These are phyloP conservation scores for Coenonympha arcania DNA, from an alignment of 2,888 invertebrate species.

Conservation along the genomic window DNA sequence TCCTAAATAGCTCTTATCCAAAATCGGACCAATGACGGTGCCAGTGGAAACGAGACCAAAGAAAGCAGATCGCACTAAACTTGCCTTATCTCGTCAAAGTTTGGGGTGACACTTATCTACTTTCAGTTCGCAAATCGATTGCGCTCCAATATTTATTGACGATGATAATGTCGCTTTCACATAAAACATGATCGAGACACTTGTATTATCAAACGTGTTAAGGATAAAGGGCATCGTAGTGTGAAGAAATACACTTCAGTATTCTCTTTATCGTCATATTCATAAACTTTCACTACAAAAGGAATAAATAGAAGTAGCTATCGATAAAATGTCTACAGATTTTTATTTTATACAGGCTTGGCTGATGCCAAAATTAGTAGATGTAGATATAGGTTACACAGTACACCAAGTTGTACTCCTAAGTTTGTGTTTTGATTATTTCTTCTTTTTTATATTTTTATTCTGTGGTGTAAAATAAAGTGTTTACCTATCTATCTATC, in stretches of 20 bases:
- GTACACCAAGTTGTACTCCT: no score
- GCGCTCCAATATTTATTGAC: conserved; percentile 34
- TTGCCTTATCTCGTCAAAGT: conserved; percentile 53
- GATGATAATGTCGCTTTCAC: conserved; percentile 19
- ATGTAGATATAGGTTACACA: no score
- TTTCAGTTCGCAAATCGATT: conserved; percentile 50
- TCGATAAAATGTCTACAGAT: no score
- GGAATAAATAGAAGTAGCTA: no score
- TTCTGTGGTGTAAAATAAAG: no score
- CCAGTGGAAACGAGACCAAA: conserved; percentile 23
- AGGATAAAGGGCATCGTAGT: not conserved
- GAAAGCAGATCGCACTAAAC: conserved; percentile 41
- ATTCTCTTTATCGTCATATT: not conserved
- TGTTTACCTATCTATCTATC: no score
- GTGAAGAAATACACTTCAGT: not conserved
- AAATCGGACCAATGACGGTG: not conserved
- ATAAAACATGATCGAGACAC: conserved; percentile 13
- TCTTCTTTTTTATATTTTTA: no score
- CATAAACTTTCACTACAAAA: not conserved
- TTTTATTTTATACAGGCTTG: no score
- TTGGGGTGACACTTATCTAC: conserved; percentile 57
- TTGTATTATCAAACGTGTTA: conserved; percentile 10
- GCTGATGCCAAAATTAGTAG: no score
- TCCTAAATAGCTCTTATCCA: not conserved
- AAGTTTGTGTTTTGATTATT: no score